Evolutionary conservation across 2,888 invertebrate genomes (phyloP).

Genomic region (Eristalis pertinax): DNA sequence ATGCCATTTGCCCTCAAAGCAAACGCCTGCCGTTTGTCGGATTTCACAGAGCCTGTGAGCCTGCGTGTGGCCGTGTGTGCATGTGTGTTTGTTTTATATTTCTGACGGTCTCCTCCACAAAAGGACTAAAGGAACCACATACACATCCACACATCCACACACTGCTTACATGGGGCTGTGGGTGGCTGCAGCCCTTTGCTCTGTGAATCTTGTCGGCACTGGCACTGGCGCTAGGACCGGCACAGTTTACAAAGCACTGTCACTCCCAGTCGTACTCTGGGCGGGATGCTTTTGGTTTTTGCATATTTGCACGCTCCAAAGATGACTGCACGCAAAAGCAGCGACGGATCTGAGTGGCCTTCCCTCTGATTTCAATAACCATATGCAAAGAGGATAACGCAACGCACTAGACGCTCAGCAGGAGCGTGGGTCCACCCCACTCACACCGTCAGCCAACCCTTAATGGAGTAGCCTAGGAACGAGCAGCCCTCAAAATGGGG

Average conservation of each 20-base stretch:
- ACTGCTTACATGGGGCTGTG: not conserved
- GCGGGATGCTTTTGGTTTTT: conserved; percentile 29
- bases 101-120: conserved; percentile 19
- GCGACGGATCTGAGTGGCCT: conserved; percentile 24
- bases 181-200: not conserved
- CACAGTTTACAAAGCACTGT: conserved; percentile 40
- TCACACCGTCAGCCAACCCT: conserved; percentile 7
- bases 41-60: conserved; percentile 8
- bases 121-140: conserved; percentile 20
- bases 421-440: not conserved
- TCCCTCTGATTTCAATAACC: conserved; percentile 48
- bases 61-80: not conserved
- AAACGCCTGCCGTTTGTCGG: conserved; percentile 30
- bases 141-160: not conserved
- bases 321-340: conserved; percentile 43
- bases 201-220: not conserved
- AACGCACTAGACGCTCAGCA: conserved; percentile 45
- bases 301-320: conserved; percentile 37
- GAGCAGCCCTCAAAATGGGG: conserved; percentile 2
- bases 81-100: conserved; percentile 10
- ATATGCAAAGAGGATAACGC: conserved; percentile 60
- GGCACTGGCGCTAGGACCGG: not conserved
- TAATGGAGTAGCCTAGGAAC: conserved; percentile 32
- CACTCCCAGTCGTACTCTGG: conserved; percentile 38
- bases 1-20: conserved; percentile 20